Conservation (phyloP, 1,140 invertebrate genomes). For the Linepithema humile region DNA sequence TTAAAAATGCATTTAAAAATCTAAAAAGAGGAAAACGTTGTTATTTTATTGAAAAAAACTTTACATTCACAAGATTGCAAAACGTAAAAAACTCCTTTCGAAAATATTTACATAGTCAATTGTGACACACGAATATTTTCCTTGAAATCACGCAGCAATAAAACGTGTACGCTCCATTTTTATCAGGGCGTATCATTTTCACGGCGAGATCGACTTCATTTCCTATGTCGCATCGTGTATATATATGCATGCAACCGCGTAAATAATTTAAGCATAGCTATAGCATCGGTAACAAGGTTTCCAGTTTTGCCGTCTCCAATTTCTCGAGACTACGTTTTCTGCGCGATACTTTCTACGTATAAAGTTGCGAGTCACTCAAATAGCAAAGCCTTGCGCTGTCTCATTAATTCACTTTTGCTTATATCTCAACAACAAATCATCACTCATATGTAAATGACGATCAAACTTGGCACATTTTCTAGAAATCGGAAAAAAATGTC, state of each 20-base stretch:
- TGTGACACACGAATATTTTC: neutral
- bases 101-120: neutral
- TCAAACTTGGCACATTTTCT: neutral
- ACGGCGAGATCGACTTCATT: slow-evolving; percentile 24
- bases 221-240: slow-evolving; percentile 1
- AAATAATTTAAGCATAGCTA: slow-evolving; percentile 47
- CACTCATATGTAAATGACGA: slow-evolving; percentile 19
- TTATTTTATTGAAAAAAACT: neutral
- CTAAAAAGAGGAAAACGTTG: neutral
- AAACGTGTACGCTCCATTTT: neutral
- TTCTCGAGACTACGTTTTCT: neutral
- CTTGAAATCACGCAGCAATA: neutral
- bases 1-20: neutral
- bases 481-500: neutral
- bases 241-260: slow-evolving; percentile 11
- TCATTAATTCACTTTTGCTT: slow-evolving; percentile 15
- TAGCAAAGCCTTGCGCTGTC: neutral
- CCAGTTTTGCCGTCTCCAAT: slow-evolving; percentile 17
- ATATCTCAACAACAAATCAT: neutral
- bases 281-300: slow-evolving; percentile 47
- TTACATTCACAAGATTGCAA: neutral
- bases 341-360: neutral
- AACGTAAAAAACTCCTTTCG: neutral
- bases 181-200: neutral
- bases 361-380: neutral